Evolutionary conservation across 92 coral and sea anemone species (phyloP), one percentile per base, ranked within the genome.

Genomic region (Pocillopora grandis): DNA sequence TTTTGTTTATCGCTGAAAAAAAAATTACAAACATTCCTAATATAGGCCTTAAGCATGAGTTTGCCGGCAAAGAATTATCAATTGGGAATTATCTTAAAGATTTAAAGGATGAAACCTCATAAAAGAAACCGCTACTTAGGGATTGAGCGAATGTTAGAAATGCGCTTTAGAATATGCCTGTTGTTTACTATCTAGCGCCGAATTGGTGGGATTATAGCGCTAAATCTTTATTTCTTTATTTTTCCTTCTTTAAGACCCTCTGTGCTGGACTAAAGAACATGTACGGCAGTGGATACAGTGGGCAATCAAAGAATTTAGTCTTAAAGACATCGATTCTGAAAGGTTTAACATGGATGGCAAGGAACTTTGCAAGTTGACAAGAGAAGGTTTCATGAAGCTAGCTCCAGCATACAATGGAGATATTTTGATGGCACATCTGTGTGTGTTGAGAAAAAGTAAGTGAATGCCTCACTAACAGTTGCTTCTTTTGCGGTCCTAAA

Each of bases 371-470:
- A 93, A 93, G 19, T 80, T 97, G 72, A 97, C 98, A 9, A 78
- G 99, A 62, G 99, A 97, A 58, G 99, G 93, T 13, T 97, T 97
- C 77, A 94, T 97, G 95, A 97, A 97, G 73, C 98, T 97, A 68
- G 99, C 99, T 18, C 99, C 99, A 62, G 99, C 99, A 14, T 97
- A 94, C 90, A 97, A 97, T 80, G 99, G 99, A 15, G 99, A 97
- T 33, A 97, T 97, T 71, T 84, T 97, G 58, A 92, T 97, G 99
- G 99, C 99, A 2, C 99, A 97, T 83, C 91, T 97, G 66, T 97
- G 99, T 75, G 99, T 97, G n/a, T 63, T 97, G 31, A 85, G 99
- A 84, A 97, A 95, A 94, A 97, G 99, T 97, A 82, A 97, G 99
- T 81, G 9, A 20, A 74, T 35, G 48, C 55, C 52, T 36, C 63